These are phyloP conservation scores for Drosophila nannoptera DNA, from an alignment of 1,140 invertebrate genomes.

Conservation along the genomic window DNA sequence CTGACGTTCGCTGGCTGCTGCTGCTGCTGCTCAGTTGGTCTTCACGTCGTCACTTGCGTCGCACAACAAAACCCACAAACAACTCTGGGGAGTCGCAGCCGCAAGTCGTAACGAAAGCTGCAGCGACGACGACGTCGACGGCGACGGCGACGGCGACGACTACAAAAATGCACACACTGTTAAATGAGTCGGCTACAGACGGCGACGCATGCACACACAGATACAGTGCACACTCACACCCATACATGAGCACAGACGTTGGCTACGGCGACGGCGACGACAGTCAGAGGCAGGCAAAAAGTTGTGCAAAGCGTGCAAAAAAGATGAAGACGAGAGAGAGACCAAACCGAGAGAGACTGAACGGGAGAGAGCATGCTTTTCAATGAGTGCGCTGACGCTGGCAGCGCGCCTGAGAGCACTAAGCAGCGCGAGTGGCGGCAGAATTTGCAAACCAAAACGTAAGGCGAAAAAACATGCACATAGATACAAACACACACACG, in stretches of 20 bases:
- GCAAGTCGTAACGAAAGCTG: constrained; percentile 71
- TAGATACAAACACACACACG: constrained; percentile 29
- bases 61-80: constrained; percentile 76
- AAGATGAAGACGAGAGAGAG: constrained; percentile 25
- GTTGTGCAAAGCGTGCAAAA: constrained; percentile 66
- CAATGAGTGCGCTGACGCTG: constrained; percentile 24
- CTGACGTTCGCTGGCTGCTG: constrained; percentile 60
- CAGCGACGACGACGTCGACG: constrained; percentile 34
- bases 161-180: constrained; percentile 72
- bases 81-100: constrained; percentile 71
- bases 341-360: constrained; percentile 11
- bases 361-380: constrained; percentile 18
- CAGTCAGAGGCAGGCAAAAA: constrained; percentile 54
- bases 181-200: constrained; percentile 49
- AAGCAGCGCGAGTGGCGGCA: constrained; percentile 62
- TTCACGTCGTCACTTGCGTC: constrained; percentile 76
- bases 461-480: constrained; percentile 66
- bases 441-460: constrained; percentile 75
- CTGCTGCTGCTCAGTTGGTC: constrained; percentile 61
- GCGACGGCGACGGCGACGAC: constrained; percentile 23
- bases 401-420: constrained; percentile 34
- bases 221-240: constrained; percentile 47
- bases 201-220: constrained; percentile 52
- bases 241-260: constrained; percentile 10
- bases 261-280: constrained; percentile 5